Base-by-base conservation (phyloP, 2,888 invertebrate genomes). In the Pardosa pseudoannulata region DNA sequence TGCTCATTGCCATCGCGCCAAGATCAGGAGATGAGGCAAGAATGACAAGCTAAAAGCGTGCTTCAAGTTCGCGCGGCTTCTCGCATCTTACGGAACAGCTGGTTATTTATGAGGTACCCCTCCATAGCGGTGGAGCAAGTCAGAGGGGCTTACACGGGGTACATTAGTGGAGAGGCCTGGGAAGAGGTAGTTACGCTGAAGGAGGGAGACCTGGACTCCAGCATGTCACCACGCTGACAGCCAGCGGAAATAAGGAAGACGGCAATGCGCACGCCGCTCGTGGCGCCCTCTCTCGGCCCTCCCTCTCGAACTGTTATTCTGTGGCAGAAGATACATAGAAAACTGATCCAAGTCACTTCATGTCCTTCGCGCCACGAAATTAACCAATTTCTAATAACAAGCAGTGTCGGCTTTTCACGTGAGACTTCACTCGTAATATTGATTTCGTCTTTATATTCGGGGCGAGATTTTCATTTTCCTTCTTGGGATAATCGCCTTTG, bases 1-100 rank as follows among this genome's bases (percentile, higher is more conserved):
- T 89, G 72, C 88, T 89, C 74, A 89, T 50, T 19, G 83, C 88
- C 89, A 89, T 89, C 81, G 67, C 72, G 36, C 67, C 32, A 23
- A 27, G 28, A 41, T 6, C 27, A 23, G 6, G 70, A n/a, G 16
- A 23, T 41, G 39, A 19, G 23, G 23, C 27, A 19, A 23, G n/a
- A 32, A 0, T 29, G 75, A 6, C 29, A 19, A 31, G 28, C 11
- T 36, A n/a, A 0, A 19, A 56, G 56, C n/a, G 29, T 39, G 29
- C 46, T 11, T 50, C 70, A 62, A 50, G 19, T 70, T 27, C 36
- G 28, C 28, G 19, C 50, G 32, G 36, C 27, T 65, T n/a, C 67
- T 31, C 32, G 16, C 67, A 56, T 56, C 56, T 31, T 19, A 19
- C 19, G 36, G 36, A 67, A 32, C 32, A 31, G 36, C 19, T n/a